phyloP scores from a whole-genome alignment of 2,113 vertebrate genomes.

The Tragulus kanchil region DNA sequence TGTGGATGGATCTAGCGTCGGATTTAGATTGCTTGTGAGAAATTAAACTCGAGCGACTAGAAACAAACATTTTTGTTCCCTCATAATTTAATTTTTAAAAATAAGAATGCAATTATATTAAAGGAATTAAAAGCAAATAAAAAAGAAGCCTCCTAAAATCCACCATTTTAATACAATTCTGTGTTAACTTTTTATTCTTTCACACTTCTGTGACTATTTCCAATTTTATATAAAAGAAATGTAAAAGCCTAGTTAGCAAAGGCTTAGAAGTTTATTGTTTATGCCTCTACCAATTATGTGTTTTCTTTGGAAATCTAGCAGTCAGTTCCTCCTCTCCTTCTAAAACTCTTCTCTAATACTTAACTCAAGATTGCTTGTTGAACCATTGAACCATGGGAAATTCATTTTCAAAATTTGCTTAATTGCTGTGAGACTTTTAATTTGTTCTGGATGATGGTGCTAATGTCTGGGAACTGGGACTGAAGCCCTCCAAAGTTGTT shows the following conservation, averaged over 20 bases:
- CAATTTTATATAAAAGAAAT: not conserved
- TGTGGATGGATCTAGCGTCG: not conserved
- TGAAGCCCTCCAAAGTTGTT: slow-evolving; percentile 80
- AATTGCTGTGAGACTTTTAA: slow-evolving; percentile 85
- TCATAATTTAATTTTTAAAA: slow-evolving; percentile 7
- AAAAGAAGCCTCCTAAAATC: not conserved
- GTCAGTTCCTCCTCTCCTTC: slow-evolving; percentile 54
- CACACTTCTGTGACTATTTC: not conserved
- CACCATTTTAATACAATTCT: slow-evolving; percentile 24
- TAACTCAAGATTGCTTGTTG: slow-evolving; percentile 70
- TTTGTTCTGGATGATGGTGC: slow-evolving; percentile 84
- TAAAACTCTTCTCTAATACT: slow-evolving; percentile 47
- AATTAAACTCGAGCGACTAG: not conserved
- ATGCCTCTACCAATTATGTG: not conserved
- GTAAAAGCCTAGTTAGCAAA: not conserved
- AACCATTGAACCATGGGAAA: slow-evolving; percentile 83
- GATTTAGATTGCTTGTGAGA: not conserved
- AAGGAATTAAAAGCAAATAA: slow-evolving; percentile 12
- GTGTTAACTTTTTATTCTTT: slow-evolving; percentile 35
- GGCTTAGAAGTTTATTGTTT: slow-evolving; percentile 22
- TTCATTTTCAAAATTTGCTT: slow-evolving; percentile 84
- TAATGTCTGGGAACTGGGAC: slow-evolving; percentile 84
- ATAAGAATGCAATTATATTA: not conserved
- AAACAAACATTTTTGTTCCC: not conserved
- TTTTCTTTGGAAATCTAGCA: slow-evolving; percentile 65